phyloP scores from a whole-genome alignment of 1,140 invertebrate species.

The Chlorops oryzae region DNA sequence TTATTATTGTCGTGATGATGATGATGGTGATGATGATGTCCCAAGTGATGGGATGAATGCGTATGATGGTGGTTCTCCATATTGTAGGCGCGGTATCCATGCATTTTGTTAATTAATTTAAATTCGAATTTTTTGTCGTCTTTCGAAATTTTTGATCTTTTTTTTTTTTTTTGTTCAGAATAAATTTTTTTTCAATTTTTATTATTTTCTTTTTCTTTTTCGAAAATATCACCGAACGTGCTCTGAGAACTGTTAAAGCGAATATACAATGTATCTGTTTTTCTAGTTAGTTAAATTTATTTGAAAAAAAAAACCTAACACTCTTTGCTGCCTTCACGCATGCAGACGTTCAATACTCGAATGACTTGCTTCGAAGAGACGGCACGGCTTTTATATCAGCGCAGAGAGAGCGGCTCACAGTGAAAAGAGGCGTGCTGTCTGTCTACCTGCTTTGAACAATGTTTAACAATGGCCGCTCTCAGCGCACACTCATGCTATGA shows the following conservation, averaged over 20 bases:
- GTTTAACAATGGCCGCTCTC: conserved; percentile 28
- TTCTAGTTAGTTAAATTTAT: no score
- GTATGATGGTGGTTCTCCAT: conserved; percentile 32
- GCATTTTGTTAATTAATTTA: conserved; percentile 27
- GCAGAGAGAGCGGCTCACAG: conserved; percentile 5
- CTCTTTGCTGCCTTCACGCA: no score
- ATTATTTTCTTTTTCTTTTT: background rate
- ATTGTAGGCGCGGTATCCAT: conserved; percentile 44
- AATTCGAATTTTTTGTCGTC: no score
- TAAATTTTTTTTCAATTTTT: background rate
- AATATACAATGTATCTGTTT: no score
- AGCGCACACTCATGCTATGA: background rate
- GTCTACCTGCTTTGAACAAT: no score
- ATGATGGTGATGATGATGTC: conserved; percentile 26
- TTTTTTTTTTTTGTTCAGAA: conserved; percentile 3
- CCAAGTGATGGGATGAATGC: background rate
- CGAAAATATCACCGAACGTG: no score
- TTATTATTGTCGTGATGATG: conserved; percentile 28
- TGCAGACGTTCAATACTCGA: no score
- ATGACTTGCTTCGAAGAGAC: no score
- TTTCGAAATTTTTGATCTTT: no score
- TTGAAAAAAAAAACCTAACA: no score
- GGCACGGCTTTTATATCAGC: conserved; percentile 34
- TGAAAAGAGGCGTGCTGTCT: conserved; percentile 12
- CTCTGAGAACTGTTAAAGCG: no score